Base-by-base conservation (phyloP, 2,113 vertebrate genomes). In the Chunga burmeisteri region DNA sequence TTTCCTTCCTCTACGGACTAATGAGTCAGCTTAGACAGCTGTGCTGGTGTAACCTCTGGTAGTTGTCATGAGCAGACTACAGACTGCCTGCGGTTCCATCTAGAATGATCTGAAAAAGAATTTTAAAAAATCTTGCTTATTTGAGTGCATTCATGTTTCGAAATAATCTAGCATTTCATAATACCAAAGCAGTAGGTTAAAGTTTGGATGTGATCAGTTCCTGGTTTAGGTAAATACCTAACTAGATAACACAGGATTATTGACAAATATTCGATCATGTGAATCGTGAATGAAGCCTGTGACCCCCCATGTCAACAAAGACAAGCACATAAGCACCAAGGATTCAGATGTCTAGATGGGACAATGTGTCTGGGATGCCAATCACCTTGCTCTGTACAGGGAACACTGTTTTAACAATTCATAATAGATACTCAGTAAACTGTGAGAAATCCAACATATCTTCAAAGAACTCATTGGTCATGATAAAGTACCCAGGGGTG, bases 61-160 rank as follows among this genome's bases (percentile, higher is more conserved):
- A 84, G 85, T 26, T 46, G 49, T 98, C 94, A 98, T 17, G 94
- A 98, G 72, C 98, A 98, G 72, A 96, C 96, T 93, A 98, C 92
- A 1, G 95, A 90, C 27, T 83, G 86, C 71, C 93, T 96, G 78
- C 26, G 61, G 50, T 93, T 98, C 97, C 97, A 98, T 88, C 95
- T 96, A 85, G 96, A 98, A 97, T 96, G 93, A 95, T 97, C 98
- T 98, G 96, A 93, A 98, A 91, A 66, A 95, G 29, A 96, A 94
- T 86, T 90, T 92, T 61, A 84, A 68, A 86, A 32, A 94, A 79
- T 70, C 36, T 58, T 94, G 72, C 70, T 97, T 96, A 97, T 78
- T 97, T 88, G 23, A 89, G 36, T 13, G 18, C 86, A 81, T 88
- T 88, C 74, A 92, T 63, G 46, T 72, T 95, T 92, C 96, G 63